These are phyloP conservation scores for Myrmecophaga tridactyla DNA, from an alignment of 2,113 vertebrate genomes.

Conservation along the genomic window DNA sequence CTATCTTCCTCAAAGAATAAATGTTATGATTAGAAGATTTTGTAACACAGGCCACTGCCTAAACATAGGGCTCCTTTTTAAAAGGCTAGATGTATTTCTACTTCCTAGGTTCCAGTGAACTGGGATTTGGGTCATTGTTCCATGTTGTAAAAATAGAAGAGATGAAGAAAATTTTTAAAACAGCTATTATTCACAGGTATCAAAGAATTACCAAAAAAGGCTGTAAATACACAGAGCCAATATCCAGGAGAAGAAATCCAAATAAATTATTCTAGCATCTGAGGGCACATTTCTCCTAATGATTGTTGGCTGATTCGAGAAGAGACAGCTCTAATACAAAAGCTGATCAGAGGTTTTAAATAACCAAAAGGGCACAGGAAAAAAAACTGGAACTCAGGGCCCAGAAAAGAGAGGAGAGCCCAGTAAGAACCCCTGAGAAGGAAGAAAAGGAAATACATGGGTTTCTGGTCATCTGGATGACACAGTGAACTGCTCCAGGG, in stretches of 20 bases:
- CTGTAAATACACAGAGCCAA: conserved; percentile 15
- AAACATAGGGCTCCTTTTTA: neutral
- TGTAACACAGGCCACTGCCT: neutral
- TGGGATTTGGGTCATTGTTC: conserved; percentile 31
- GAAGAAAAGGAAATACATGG: neutral
- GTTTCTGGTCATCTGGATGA: no score
- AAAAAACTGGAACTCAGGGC: neutral
- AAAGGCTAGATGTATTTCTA: conserved; percentile 39
- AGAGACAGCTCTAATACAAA: neutral
- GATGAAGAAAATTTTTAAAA: conserved; percentile 34
- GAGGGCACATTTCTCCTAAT: neutral
- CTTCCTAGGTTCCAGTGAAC: no score
- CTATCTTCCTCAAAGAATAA: neutral
- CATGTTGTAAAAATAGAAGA: conserved; percentile 25
- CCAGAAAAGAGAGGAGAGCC: neutral
- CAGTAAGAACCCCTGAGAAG: neutral
- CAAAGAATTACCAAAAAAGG: conserved; percentile 14
- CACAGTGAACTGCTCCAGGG: no score
- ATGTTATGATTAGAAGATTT: conserved; percentile 8
- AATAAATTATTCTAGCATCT: neutral
- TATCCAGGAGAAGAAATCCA: neutral
- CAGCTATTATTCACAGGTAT: conserved; percentile 24
- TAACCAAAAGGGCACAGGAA: neutral
- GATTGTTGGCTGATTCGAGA: neutral
- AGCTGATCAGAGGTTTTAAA: conserved; percentile 2